Percentiles rank a stretch among this genome's conserved stretches.
Conservation (phyloP, 2,888 invertebrate genomes). For the Luperina testacea region DNA sequence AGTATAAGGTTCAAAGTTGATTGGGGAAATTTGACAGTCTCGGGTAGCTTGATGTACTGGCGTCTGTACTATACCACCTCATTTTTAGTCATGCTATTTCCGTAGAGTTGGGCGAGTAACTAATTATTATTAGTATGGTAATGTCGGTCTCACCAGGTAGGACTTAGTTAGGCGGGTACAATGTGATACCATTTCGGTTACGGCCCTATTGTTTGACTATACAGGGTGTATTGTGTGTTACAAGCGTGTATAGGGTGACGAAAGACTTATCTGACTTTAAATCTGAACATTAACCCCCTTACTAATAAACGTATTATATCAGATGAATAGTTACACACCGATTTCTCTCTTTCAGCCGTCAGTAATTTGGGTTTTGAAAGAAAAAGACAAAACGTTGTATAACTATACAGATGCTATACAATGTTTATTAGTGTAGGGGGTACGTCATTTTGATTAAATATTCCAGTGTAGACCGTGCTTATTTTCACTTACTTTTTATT, state of each 20-base stretch:
- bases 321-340: too few relatives aligned
- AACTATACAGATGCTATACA: too few relatives aligned
- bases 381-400: too few relatives aligned
- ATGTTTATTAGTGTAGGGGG: too few relatives aligned
- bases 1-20: too few relatives aligned
- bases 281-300: background rate
- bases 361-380: too few relatives aligned
- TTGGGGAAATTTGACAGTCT: too few relatives aligned
- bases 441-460: background rate
- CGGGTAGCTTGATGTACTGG: too few relatives aligned
- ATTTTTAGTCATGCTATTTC: constrained; percentile 60
- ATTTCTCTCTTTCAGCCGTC: too few relatives aligned
- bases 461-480: background rate
- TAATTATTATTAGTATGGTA: constrained; percentile 62
- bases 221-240: background rate
- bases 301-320: too few relatives aligned
- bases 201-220: constrained; percentile 24
- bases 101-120: constrained; percentile 48
- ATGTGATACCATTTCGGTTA: constrained; percentile 43
- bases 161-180: constrained; percentile 36
- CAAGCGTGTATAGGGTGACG: background rate
- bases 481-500: background rate
- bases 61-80: constrained; percentile 39
- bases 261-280: background rate
- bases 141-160: constrained; percentile 55